Percentiles rank a stretch among this genome's conserved stretches.
phyloP scores from a whole-genome alignment of 2,888 invertebrate genomes.

The Xanthorhoe spadicearia region DNA sequence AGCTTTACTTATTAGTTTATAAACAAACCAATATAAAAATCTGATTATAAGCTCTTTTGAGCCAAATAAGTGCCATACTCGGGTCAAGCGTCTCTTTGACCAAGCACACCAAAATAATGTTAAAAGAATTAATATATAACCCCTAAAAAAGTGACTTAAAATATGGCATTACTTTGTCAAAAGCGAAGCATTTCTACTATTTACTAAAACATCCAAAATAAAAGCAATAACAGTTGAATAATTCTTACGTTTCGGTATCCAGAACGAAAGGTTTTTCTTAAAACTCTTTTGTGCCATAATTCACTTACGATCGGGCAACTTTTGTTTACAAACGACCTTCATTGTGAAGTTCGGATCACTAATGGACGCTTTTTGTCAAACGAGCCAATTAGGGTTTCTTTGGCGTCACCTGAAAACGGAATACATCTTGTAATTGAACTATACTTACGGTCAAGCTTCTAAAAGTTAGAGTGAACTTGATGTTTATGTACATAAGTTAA shows the following conservation, averaged over 20 bases:
- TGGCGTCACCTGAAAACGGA: constrained; percentile 7
- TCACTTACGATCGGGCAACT: constrained; percentile 20
- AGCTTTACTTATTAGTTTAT: no score
- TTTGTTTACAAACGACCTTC: constrained; percentile 19
- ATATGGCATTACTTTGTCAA: neutral
- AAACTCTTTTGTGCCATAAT: constrained; percentile 51
- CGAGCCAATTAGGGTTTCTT: constrained; percentile 29
- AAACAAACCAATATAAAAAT: no score
- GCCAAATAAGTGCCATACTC: no score
- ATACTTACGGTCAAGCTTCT: no score
- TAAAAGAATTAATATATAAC: no score
- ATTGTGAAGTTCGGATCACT: constrained; percentile 22
- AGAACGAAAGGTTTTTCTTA: constrained; percentile 53
- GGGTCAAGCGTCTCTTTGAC: no score
- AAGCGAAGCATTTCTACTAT: neutral
- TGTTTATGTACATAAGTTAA: no score
- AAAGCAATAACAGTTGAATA: neutral
- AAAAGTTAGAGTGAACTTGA: no score
- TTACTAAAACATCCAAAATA: neutral
- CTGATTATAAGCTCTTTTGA: no score
- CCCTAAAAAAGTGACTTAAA: no score
- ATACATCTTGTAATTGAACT: neutral
- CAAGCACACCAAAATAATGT: no score
- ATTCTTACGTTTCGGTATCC: constrained; percentile 66
- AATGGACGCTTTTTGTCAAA: constrained; percentile 34